Evolutionary conservation across 2,797 vertebrate species (phyloP).

Genomic region (Clarias pachynema): DNA sequence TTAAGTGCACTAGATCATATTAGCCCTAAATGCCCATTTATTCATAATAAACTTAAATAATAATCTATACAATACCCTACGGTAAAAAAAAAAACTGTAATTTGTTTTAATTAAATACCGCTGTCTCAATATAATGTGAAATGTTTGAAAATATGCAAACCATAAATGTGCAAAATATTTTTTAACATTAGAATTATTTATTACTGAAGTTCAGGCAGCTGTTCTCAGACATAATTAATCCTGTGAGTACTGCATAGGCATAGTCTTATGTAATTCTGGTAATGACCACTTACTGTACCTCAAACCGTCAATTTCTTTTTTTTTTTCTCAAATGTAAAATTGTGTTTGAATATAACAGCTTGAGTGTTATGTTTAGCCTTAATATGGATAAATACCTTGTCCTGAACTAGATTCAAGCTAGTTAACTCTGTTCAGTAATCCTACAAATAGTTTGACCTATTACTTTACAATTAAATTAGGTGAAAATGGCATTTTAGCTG

Average conservation of each 20-base stretch:
- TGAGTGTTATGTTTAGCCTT: constrained; percentile 10
- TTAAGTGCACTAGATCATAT: background rate
- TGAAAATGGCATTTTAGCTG: background rate
- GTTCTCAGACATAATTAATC: background rate
- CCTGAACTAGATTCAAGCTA: background rate
- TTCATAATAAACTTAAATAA: background rate
- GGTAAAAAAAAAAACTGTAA: background rate
- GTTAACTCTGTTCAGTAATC: background rate
- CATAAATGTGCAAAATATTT: background rate
- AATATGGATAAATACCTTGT: background rate
- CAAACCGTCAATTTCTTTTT: no score
- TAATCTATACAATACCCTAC: background rate
- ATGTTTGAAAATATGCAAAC: constrained; percentile 4
- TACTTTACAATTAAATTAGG: background rate
- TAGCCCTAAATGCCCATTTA: background rate
- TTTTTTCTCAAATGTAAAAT: background rate
- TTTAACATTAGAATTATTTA: constrained; percentile 14
- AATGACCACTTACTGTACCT: constrained; percentile 1
- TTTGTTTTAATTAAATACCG: constrained; percentile 6
- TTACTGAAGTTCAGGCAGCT: constrained; percentile 4
- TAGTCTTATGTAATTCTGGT: background rate
- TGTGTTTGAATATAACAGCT: background rate
- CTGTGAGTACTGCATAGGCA: background rate
- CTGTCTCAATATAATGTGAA: background rate
- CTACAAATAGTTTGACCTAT: background rate